phyloP scores from a whole-genome alignment of 2,797 vertebrate species.

The Diplodus sargus region DNA sequence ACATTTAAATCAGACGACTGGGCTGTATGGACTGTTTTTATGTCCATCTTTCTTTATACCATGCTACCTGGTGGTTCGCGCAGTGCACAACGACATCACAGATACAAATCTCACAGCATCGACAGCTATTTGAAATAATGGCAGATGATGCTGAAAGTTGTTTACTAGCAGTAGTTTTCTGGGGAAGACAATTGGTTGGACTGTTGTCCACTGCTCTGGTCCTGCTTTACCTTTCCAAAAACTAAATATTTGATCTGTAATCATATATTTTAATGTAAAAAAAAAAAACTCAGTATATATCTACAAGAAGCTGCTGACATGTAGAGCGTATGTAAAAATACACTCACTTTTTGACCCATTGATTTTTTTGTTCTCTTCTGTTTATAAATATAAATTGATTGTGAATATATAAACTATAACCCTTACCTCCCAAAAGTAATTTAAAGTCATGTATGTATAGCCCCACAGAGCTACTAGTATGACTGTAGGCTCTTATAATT shows the following conservation, averaged over 20 bases:
- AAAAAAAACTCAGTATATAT: neutral
- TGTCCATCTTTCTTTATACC: neutral
- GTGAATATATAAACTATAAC: neutral
- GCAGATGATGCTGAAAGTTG: neutral
- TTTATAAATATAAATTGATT: neutral
- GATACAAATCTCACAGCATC: neutral
- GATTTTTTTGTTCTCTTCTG: neutral
- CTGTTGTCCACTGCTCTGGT: neutral
- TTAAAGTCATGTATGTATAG: neutral
- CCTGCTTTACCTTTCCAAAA: neutral
- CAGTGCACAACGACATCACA: neutral
- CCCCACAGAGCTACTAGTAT: neutral
- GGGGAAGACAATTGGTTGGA: neutral
- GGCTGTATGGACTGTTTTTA: neutral
- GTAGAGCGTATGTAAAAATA: rapidly evolving
- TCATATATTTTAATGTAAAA: neutral
- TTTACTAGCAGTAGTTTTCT: neutral
- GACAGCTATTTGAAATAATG: neutral
- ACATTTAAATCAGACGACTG: too few species aligned
- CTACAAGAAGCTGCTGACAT: neutral
- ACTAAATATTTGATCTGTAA: neutral
- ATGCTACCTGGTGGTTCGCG: neutral
- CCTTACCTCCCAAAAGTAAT: neutral
- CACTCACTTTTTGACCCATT: neutral
- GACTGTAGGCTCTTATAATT: neutral